Evolutionary conservation across 1,140 invertebrate genomes (phyloP).

Genomic region (Glossosoma conforme): DNA sequence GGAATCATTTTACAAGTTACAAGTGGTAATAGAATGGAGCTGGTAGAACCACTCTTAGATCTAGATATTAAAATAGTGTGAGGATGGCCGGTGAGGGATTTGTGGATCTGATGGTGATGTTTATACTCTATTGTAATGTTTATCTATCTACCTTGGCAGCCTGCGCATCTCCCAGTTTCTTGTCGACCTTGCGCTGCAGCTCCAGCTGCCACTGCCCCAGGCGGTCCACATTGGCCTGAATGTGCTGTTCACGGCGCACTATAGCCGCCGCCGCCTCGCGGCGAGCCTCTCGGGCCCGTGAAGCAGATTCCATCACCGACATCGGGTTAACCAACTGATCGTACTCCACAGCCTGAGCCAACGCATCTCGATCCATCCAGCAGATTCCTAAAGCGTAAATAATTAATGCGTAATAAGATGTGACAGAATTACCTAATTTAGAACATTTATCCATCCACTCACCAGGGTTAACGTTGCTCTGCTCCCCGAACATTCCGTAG

Average conservation of each 20-base stretch:
- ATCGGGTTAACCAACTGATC: constrained; percentile 56
- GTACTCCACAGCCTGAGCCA: constrained; percentile 55
- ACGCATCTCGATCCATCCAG: constrained; percentile 55
- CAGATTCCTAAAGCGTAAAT: constrained; percentile 46
- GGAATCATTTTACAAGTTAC: too few relatives aligned
- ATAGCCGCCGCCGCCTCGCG: constrained; percentile 42
- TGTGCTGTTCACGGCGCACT: constrained; percentile 52
- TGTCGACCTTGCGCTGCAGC: constrained; percentile 56
- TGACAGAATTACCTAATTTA: background rate
- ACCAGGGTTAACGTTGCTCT: constrained; percentile 44
- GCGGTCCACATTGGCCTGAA: constrained; percentile 58
- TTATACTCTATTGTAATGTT: too few relatives aligned
- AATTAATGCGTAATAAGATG: constrained; percentile 1
- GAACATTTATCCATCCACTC: constrained; percentile 2
- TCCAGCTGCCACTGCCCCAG: constrained; percentile 61
- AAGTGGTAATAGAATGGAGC: too few relatives aligned
- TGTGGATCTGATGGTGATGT: too few relatives aligned
- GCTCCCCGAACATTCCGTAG: constrained; percentile 55
- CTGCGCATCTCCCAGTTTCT: constrained; percentile 55
- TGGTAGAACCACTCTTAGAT: too few relatives aligned
- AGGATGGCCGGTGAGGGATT: too few relatives aligned
- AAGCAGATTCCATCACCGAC: constrained; percentile 58
- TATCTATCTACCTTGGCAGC: constrained; percentile 61
- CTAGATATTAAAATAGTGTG: too few relatives aligned
- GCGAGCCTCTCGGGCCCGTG: constrained; percentile 39